Base-by-base conservation (phyloP, 2,888 invertebrate species). In the Limnephilus rhombicus region DNA sequence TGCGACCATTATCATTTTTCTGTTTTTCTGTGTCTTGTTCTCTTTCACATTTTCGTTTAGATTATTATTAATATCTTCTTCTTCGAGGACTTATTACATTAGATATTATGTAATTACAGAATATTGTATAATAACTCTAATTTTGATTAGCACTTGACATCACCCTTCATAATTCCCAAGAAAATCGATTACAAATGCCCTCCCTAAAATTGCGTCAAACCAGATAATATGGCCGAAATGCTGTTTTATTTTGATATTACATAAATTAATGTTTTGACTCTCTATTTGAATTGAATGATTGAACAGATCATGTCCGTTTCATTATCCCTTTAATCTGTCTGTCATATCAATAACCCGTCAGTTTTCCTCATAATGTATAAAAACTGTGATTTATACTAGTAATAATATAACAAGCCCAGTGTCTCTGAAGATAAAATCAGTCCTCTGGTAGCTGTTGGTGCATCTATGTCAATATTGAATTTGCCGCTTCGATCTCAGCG, bases 401-500 rank as follows among this genome's bases (percentile, higher is more conserved):
- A 68, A 68, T 24, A 68, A 68, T 24, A 68, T 68, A 68, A 68
- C n/a, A 68, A 68, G 24, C 9, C 68, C 24, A 9, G 68, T n/a
- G 68, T 68, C 68, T 68, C 68, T 68, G 68, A n/a, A 68, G 68
- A 68, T 68, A n/a, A 68, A 68, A 68, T 68, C 9, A n/a, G 5
- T 68, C 24, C 24, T 83, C 37, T 83, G 37, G 37, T 12, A 24
- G 83, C 37, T 24, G 24, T 18, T 18, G 34, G 37, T 37, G 83
- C 83, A 34, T 83, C 37, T 5, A 18, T 83, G 83, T 37, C 83
- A 37, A 24, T 83, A 37, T n/a, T 68, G 68, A 68, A 68, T 83
- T 83, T 83, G 37, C 24, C 37, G 83, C 85, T 53, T 41, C 49
- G 53, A 85, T 34, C 85, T 53, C 83, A n/a, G 15, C 37, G 53